A percentile compares a stretch with the other conserved stretches of the same genome.
These are phyloP conservation scores for Callyntrura guangdongensis DNA, from an alignment of 2,888 invertebrate genomes.

Conservation along the genomic window DNA sequence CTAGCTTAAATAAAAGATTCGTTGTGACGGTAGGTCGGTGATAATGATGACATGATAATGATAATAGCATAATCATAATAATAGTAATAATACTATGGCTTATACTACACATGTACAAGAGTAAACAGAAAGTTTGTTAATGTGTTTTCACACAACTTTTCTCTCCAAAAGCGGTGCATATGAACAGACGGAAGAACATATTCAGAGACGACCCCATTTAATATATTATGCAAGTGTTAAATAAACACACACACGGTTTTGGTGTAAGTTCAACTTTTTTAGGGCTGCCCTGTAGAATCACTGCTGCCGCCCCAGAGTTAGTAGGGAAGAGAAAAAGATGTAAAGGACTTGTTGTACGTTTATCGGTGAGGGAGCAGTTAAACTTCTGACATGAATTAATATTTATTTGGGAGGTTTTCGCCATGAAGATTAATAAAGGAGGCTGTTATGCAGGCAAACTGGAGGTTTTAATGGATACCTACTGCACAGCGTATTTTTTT, in stretches of 20 bases:
- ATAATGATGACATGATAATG: constrained; percentile 5
- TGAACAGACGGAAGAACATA: neutral
- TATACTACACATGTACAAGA: too few species aligned
- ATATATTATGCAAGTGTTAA: constrained; percentile 6
- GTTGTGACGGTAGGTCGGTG: neutral
- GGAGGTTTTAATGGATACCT: too few species aligned
- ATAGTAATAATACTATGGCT: neutral
- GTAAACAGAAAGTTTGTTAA: constrained; percentile 54
- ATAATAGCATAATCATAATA: constrained; percentile 57
- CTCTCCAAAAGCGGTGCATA: neutral
- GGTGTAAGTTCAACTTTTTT: neutral
- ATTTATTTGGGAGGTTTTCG: too few species aligned
- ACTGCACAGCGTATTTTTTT: too few species aligned
- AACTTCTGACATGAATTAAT: too few species aligned
- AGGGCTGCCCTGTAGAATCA: too few species aligned
- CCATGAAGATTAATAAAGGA: too few species aligned
- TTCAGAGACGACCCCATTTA: neutral
- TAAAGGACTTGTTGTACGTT: too few species aligned
- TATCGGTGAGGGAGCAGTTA: too few species aligned
- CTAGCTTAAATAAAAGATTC: neutral
- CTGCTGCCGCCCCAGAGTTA: neutral
- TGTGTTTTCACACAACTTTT: constrained; percentile 30
- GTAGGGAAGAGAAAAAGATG: constrained; percentile 1
- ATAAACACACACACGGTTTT: neutral
- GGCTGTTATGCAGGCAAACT: too few species aligned